Base-by-base conservation (phyloP, 2,888 invertebrate genomes). In the Boloria selene region DNA sequence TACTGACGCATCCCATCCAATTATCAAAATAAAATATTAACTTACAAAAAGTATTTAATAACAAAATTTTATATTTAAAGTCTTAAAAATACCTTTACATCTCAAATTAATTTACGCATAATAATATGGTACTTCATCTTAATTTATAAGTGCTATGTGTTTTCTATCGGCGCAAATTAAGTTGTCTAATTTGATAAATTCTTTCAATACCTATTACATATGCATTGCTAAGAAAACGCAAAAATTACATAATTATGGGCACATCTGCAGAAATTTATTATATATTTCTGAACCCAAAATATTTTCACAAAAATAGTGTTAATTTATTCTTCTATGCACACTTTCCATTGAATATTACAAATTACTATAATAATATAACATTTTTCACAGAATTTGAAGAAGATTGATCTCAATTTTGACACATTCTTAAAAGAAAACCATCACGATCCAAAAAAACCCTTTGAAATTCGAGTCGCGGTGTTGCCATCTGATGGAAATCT, bases 1-100 rank as follows among this genome's bases (percentile, higher is more conserved):
- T 88, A 92, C 88, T 77, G 77, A 79, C 82, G 79, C 88, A 82
- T 87, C 89, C 90, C 84, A 88, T 86, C 88, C 88, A 90, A 90
- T 90, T 92, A 90, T 82, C 74, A 72, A 83, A 86, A 87, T 84
- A 88, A 85, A 70, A 88, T 86, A 87, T 86, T 83, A 59, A 78
- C 76, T 78, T 38, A 49, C 18, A 61, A 68, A 42, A 61, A 16
- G 64, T 44, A 50, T 52, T 56, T 31, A 49, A 22, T 22, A 22
- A 22, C 22, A 22, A 42, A 50, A 38, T 22, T 55, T 13, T 53
- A 54, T 18, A 49, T 16, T 22, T 22, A 10, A 42, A 51, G 13
- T 16, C 5, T 51, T 1, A 51, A 17, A 17, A 4, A 17, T 4
- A 17, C 16, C 13, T 16, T 10, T 17, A 17, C 3, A 16, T 0